Percentiles rank a stretch among this genome's conserved stretches.
Evolutionary conservation across 1,140 invertebrate genomes (phyloP).

Genomic region (Achroia grisella): DNA sequence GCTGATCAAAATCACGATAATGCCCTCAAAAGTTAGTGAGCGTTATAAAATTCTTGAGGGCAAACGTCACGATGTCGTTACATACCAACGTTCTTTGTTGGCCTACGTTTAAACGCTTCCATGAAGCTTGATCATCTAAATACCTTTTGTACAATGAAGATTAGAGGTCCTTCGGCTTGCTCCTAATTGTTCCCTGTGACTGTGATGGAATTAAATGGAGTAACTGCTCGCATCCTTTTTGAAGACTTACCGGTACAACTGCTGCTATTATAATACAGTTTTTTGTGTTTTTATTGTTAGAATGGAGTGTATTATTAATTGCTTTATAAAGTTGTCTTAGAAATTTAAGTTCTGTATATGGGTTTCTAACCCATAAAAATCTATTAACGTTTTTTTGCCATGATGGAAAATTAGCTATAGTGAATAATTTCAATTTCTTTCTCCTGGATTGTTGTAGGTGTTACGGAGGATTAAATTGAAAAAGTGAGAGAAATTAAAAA

Average conservation of each 20-base stretch:
- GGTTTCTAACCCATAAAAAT: too few species aligned
- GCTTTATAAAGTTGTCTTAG: too few species aligned
- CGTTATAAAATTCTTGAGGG: constrained; percentile 52
- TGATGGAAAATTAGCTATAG: too few species aligned
- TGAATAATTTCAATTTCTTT: too few species aligned
- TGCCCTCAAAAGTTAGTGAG: constrained; percentile 43
- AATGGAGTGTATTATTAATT: too few species aligned
- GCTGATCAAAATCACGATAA: constrained; percentile 58
- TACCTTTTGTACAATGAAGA: constrained; percentile 25
- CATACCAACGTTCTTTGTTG: constrained; percentile 29
- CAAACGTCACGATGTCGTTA: constrained; percentile 56
- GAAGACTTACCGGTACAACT: neutral
- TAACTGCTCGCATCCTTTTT: constrained; percentile 13
- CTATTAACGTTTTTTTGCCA: too few species aligned
- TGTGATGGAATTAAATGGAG: constrained; percentile 19
- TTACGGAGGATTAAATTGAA: too few species aligned
- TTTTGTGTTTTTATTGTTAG: too few species aligned
- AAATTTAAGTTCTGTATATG: too few species aligned
- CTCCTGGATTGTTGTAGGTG: too few species aligned
- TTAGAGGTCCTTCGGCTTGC: constrained; percentile 20
- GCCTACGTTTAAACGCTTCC: constrained; percentile 16
- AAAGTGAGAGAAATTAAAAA: too few species aligned
- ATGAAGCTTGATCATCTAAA: constrained; percentile 45
- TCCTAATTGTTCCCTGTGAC: constrained; percentile 37
- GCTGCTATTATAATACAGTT: neutral